Conservation (phyloP, 2,113 vertebrate genomes). For the Zosterops lateralis region DNA sequence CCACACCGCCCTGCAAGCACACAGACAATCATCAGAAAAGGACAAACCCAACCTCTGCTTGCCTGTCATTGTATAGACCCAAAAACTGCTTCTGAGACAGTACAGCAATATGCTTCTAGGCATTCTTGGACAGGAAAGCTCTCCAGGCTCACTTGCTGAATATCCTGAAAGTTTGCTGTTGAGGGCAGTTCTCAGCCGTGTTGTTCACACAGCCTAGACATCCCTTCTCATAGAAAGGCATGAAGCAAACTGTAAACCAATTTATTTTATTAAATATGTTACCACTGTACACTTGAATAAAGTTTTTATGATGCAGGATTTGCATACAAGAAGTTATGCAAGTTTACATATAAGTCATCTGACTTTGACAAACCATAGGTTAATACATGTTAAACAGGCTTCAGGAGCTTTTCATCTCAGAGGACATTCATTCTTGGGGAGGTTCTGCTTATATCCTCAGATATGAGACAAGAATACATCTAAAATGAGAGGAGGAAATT, state of each 20-base stretch:
- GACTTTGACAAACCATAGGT: background rate
- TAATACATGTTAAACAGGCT: background rate
- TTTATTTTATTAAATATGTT: background rate
- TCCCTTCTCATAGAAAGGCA: background rate
- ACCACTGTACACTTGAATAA: background rate
- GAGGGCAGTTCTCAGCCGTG: background rate
- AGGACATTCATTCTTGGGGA: background rate
- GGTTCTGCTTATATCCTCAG: background rate
- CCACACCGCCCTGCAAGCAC: conserved; percentile 77
- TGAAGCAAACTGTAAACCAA: background rate
- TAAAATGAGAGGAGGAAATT: background rate
- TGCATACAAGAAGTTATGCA: background rate
- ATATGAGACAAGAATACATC: background rate
- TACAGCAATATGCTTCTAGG: background rate
- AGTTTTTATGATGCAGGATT: background rate
- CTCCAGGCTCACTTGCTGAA: background rate
- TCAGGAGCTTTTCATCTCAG: background rate
- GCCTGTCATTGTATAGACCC: background rate
- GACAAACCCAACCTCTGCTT: background rate
- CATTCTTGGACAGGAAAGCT: background rate
- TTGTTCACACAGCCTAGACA: background rate
- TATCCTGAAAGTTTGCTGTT: background rate
- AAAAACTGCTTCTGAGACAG: background rate
- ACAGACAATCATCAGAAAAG: background rate
- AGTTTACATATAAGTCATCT: background rate